Conservation (phyloP, 2,797 vertebrate species). For the Salmo trutta region DNA sequence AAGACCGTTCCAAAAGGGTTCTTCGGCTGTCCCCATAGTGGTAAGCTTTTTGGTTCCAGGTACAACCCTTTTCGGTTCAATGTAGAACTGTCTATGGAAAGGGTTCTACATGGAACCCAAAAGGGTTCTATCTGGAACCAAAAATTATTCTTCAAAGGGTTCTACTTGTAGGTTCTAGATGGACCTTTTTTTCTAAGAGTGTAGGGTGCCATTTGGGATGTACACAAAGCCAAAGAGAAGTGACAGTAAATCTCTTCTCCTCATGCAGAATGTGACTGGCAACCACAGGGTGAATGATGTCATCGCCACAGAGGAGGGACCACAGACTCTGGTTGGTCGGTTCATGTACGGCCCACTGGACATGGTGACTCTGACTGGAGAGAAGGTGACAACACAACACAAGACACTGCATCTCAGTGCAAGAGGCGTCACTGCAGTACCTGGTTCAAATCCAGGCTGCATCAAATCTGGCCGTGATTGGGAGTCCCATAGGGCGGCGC, state of each 20-base stretch:
- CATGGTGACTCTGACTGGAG: slow-evolving; percentile 97
- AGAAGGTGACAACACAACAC: slow-evolving; percentile 81
- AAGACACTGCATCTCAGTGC: background rate
- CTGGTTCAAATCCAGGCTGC: no score
- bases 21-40: no score
- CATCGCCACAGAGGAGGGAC: slow-evolving; percentile 89
- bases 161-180: background rate
- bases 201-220: background rate
- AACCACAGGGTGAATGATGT: slow-evolving; percentile 96
- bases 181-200: background rate
- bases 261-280: slow-evolving; percentile 89
- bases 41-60: no score
- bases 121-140: no score
- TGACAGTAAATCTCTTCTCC: background rate
- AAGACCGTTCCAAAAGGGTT: no score
- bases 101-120: no score
- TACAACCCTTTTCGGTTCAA: no score
- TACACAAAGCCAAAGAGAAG: background rate
- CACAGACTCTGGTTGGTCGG: slow-evolving; percentile 90
- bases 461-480: no score
- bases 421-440: no score
- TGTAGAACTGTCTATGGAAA: no score
- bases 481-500: no score
- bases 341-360: slow-evolving; percentile 99
- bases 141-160: no score